Evolutionary conservation across 1,140 invertebrate species (phyloP).

Genomic region (Campoletis sonorensis): DNA sequence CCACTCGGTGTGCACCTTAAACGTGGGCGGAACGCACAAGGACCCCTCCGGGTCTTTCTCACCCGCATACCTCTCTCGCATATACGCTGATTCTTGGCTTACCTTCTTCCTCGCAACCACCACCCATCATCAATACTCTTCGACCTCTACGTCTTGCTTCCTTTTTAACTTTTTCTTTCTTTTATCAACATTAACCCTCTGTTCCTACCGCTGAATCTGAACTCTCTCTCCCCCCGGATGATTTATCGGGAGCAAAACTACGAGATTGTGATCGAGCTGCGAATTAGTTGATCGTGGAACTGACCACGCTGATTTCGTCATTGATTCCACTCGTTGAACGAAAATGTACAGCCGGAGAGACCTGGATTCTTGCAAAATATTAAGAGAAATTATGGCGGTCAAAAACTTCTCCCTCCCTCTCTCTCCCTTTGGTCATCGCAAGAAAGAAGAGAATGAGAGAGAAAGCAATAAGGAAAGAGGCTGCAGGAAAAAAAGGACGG

Average conservation of each 20-base stretch:
- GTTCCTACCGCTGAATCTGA: background rate
- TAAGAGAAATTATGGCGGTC: background rate
- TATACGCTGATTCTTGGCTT: conserved; percentile 48
- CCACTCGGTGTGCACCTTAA: conserved; percentile 63
- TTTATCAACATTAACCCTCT: conserved; percentile 19
- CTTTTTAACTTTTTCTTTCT: conserved; percentile 16
- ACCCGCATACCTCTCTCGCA: conserved; percentile 67
- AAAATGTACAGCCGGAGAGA: conserved; percentile 25
- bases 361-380: conserved; percentile 2
- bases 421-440: background rate
- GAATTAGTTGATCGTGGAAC: background rate
- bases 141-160: conserved; percentile 33
- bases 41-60: conserved; percentile 69
- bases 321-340: background rate
- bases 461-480: conserved; percentile 45
- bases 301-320: background rate
- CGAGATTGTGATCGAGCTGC: background rate
- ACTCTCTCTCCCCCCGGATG: background rate
- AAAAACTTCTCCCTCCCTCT: too few species aligned
- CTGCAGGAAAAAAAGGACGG: conserved; percentile 40
- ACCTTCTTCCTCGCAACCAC: background rate
- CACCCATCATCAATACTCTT: conserved; percentile 26
- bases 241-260: conserved; percentile 7
- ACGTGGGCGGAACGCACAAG: conserved; percentile 68
- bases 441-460: conserved; percentile 6